phyloP scores from a whole-genome alignment of 1,140 invertebrate species.

The Brachionus rotundiformis region DNA sequence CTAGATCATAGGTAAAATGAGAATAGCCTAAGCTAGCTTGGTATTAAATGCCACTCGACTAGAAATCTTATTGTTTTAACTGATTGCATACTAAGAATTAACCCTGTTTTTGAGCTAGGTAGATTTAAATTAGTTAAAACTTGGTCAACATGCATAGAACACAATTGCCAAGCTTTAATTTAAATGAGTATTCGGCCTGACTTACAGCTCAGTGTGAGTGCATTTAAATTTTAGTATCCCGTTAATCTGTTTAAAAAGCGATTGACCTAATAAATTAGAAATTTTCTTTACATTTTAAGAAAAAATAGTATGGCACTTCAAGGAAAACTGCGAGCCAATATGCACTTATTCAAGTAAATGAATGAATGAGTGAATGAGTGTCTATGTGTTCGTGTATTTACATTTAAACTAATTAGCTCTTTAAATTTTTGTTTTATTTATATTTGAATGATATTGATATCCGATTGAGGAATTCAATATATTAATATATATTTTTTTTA shows the following conservation, averaged over 20 bases:
- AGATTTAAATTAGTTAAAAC: background rate
- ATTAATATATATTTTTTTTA: background rate
- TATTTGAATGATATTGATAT: conserved; percentile 38
- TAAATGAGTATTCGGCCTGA: conserved; percentile 1
- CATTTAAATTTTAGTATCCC: conserved; percentile 36
- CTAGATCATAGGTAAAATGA: background rate
- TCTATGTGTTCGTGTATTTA: background rate
- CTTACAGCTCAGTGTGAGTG: background rate
- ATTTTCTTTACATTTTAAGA: conserved; percentile 4
- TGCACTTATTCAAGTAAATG: conserved; percentile 46
- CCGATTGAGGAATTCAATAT: conserved; percentile 19
- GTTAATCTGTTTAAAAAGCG: conserved; percentile 45
- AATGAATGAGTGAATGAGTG: no score
- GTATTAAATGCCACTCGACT: conserved; percentile 5
- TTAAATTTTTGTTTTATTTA: conserved; percentile 26
- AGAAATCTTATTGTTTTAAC: conserved; percentile 17
- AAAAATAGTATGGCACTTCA: conserved; percentile 28
- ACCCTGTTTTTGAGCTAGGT: conserved; percentile 33
- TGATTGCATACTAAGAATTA: conserved; percentile 33
- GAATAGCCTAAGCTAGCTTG: background rate
- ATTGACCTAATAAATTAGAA: conserved; percentile 25
- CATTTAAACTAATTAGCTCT: conserved; percentile 37
- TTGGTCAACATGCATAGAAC: conserved; percentile 31
- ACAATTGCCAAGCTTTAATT: background rate
- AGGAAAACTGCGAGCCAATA: conserved; percentile 6